These are phyloP conservation scores for Stramonita haemastoma DNA, from an alignment of 2,888 invertebrate genomes.

Conservation along the genomic window DNA sequence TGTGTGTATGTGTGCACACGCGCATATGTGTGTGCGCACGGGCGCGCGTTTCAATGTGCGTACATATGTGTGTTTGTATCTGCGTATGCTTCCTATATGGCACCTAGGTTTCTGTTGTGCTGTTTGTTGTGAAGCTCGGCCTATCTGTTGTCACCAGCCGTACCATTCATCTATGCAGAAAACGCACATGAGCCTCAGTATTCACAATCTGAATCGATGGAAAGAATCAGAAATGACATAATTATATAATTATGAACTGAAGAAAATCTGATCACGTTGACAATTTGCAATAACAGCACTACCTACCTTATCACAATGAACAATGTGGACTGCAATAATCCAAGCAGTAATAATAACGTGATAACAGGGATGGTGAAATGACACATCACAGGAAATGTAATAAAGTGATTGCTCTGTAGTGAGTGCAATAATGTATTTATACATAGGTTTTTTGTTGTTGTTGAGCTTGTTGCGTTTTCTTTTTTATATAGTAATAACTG, in stretches of 20 bases:
- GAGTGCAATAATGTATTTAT: too few relatives aligned
- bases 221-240: not conserved
- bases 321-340: not conserved
- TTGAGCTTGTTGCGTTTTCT: too few relatives aligned
- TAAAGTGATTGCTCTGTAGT: too few relatives aligned
- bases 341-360: not conserved
- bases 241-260: too few relatives aligned
- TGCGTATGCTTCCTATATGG: not conserved
- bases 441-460: too few relatives aligned
- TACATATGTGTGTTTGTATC: not conserved
- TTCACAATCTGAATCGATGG: not conserved
- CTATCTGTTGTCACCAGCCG: not conserved
- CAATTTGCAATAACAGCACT: not conserved
- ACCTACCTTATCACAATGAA: not conserved
- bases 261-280: not conserved
- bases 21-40: not conserved
- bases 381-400: too few relatives aligned
- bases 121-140: not conserved
- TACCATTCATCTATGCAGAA: not conserved
- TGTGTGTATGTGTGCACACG: not conserved
- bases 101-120: not conserved
- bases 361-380: too few relatives aligned
- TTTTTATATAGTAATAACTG: too few relatives aligned
- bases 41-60: not conserved
- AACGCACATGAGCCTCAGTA: constrained; percentile 17